These are phyloP conservation scores for Linyphia triangularis DNA, from an alignment of 2,888 invertebrate genomes.

Conservation along the genomic window DNA sequence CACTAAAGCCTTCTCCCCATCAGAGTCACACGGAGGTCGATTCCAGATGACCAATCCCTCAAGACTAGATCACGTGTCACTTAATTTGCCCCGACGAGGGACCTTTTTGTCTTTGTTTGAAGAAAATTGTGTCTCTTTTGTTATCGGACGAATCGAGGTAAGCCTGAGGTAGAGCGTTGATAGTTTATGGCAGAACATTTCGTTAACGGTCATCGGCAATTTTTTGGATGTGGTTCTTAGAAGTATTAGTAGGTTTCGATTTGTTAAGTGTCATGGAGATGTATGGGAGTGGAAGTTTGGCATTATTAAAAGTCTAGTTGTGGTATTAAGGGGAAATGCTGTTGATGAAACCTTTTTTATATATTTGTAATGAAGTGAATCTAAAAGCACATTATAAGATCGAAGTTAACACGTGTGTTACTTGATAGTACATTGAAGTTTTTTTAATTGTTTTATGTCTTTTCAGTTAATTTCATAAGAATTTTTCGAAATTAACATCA, in stretches of 20 bases:
- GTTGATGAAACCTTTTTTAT: background rate
- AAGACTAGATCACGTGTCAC: constrained; percentile 2
- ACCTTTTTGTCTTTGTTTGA: background rate
- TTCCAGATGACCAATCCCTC: constrained; percentile 2
- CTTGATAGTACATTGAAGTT: too few relatives aligned
- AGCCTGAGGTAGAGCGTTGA: background rate
- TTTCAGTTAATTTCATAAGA: too few relatives aligned
- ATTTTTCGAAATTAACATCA: too few relatives aligned
- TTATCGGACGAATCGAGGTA: background rate
- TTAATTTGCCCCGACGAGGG: background rate
- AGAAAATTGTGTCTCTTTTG: background rate
- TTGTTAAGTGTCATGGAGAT: background rate
- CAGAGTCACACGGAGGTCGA: constrained; percentile 6
- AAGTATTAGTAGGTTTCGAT: background rate
- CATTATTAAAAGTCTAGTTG: background rate
- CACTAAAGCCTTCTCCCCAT: background rate
- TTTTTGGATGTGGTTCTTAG: background rate
- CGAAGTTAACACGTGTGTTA: too few relatives aligned
- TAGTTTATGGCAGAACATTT: background rate
- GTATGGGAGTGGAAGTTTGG: background rate
- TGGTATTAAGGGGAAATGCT: background rate
- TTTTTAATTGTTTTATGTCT: too few relatives aligned
- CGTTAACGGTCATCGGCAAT: background rate
- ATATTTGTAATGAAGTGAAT: too few relatives aligned
- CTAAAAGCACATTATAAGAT: too few relatives aligned